phyloP scores from a whole-genome alignment of 2,113 vertebrate genomes.

The Hemichromis elongatus region DNA sequence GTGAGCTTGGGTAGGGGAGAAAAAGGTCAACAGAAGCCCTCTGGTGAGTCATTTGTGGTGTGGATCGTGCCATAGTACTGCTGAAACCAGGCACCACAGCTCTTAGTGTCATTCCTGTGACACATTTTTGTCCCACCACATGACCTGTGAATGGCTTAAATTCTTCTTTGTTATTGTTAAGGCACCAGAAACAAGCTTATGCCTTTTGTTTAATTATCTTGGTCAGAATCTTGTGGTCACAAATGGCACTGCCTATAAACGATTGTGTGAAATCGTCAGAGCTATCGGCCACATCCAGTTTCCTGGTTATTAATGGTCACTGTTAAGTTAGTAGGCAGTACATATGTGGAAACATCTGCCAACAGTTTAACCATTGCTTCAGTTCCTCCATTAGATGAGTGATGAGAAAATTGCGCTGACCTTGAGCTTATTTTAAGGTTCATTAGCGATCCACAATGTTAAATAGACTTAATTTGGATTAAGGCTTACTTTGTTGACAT shows the following conservation, averaged over 20 bases:
- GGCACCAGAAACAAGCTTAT: not conserved
- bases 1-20: not conserved
- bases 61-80: not conserved
- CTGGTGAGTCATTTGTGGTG: conserved; percentile 26
- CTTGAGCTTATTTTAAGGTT: conserved; percentile 38
- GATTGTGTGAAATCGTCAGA: not conserved
- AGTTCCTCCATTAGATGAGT: conserved; percentile 20
- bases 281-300: not conserved
- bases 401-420: conserved; percentile 1
- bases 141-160: not conserved
- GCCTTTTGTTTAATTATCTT: conserved; percentile 2
- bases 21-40: not conserved
- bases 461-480: not conserved
- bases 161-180: not conserved
- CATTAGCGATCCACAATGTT: conserved; percentile 28
- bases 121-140: not conserved
- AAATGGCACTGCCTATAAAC: not conserved
- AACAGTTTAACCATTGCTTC: conserved; percentile 19
- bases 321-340: not conserved
- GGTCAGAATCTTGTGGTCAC: not conserved
- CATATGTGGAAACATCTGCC: conserved; percentile 35
- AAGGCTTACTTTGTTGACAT: not conserved
- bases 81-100: not conserved
- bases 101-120: conserved; percentile 3
- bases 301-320: not conserved